These are phyloP conservation scores for Nemotelus nigrinus DNA, from an alignment of 2,888 invertebrate species.

Conservation along the genomic window DNA sequence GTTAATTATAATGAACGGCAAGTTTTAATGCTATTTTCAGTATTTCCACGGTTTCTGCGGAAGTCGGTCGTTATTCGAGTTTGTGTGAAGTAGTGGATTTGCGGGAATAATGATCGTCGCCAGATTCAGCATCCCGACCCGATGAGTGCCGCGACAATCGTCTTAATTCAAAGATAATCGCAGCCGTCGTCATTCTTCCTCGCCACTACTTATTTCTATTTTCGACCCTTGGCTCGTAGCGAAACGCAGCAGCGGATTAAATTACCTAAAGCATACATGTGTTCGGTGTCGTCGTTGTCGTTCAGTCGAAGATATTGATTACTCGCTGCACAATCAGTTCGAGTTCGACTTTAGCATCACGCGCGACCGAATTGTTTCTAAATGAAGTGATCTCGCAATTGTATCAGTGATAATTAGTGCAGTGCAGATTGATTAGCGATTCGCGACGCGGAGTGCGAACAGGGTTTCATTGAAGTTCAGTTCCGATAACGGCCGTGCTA, in stretches of 20 bases:
- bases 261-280: not conserved
- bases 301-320: constrained; percentile 2
- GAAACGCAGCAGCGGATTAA: not conserved
- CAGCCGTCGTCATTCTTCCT: not conserved
- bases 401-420: constrained; percentile 3
- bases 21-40: constrained; percentile 27
- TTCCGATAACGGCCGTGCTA: not conserved
- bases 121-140: constrained; percentile 4
- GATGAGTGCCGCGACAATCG: constrained; percentile 1
- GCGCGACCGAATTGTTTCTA: constrained; percentile 10
- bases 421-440: not conserved
- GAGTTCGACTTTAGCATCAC: not conserved
- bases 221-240: not conserved
- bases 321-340: not conserved
- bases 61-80: constrained; percentile 9
- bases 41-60: constrained; percentile 30
- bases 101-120: constrained; percentile 2
- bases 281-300: not conserved
- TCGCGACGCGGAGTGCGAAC: not conserved
- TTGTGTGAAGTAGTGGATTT: not conserved
- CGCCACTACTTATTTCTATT: too few species aligned
- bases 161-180: not conserved
- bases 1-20: constrained; percentile 5
- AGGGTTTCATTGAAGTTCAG: not conserved
- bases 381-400: constrained; percentile 35